These are phyloP conservation scores for Keiferia lycopersicella DNA, from an alignment of 2,888 invertebrate species.

Conservation along the genomic window DNA sequence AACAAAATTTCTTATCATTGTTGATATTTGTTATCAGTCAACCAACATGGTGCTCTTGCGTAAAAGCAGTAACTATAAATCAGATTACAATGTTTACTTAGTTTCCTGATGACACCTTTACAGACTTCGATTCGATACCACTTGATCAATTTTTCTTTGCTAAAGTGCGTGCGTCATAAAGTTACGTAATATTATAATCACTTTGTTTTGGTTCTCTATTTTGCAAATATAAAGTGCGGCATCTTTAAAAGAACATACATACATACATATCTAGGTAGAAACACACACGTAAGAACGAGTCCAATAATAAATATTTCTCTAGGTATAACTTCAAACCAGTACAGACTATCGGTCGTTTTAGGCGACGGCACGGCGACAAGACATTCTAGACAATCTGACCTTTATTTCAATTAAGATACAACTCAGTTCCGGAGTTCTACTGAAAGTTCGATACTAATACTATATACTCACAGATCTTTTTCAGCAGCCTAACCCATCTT, in stretches of 20 bases:
- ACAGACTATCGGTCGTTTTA: too few species aligned
- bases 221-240: background rate
- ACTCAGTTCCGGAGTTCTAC: too few species aligned
- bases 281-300: too few species aligned
- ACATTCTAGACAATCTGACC: too few species aligned
- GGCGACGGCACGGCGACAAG: too few species aligned
- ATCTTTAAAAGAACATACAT: background rate
- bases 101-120: conserved; percentile 4
- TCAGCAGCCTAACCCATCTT: background rate
- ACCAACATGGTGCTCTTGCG: background rate
- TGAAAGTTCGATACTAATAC: too few species aligned
- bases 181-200: background rate
- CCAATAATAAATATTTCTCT: too few species aligned
- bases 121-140: background rate
- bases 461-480: background rate
- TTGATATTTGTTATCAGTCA: conserved; percentile 3
- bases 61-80: conserved; percentile 18
- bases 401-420: too few species aligned
- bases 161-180: background rate
- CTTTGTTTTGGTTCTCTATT: conserved; percentile 1
- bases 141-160: conserved; percentile 6
- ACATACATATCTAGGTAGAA: too few species aligned
- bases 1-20: background rate
- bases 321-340: too few species aligned
- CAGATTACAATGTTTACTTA: conserved; percentile 16